Evolutionary conservation across 2,113 vertebrate genomes (phyloP).

Genomic region (Aptenodytes patagonicus): DNA sequence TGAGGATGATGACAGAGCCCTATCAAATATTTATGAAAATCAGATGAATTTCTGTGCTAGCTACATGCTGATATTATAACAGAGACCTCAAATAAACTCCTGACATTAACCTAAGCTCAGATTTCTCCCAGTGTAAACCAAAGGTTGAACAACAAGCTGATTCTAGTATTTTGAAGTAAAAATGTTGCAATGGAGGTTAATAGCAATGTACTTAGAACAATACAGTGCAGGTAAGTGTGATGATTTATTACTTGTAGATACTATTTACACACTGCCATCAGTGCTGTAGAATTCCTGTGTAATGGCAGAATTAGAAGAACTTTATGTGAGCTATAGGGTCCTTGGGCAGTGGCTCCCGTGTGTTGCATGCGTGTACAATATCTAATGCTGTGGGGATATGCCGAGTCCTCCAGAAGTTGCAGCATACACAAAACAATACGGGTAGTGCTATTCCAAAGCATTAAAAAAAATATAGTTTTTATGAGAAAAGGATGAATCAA

Average conservation of each 20-base stretch:
- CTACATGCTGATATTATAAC: slow-evolving; percentile 37
- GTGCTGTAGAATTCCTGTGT: neutral
- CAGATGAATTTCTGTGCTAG: slow-evolving; percentile 44
- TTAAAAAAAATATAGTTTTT: neutral
- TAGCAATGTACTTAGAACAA: neutral
- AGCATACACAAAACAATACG: neutral
- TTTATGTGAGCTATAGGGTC: neutral
- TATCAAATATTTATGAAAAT: slow-evolving; percentile 72
- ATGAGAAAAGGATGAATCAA: neutral
- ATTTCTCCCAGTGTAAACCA: slow-evolving; percentile 18
- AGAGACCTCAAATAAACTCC: slow-evolving; percentile 66
- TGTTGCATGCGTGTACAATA: fast-evolving
- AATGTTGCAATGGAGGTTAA: neutral
- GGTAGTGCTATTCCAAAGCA: neutral
- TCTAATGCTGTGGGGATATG: no score
- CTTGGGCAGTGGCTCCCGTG: neutral
- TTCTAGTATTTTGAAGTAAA: neutral
- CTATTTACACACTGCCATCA: neutral
- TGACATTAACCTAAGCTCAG: slow-evolving; percentile 55
- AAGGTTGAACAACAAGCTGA: neutral
- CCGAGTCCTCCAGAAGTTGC: neutral
- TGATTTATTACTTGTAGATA: neutral
- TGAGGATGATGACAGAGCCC: neutral
- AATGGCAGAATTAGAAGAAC: neutral
- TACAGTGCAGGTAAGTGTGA: neutral